phyloP scores from a whole-genome alignment of 2,113 vertebrate genomes.

The Nyctereutes procyonoides region DNA sequence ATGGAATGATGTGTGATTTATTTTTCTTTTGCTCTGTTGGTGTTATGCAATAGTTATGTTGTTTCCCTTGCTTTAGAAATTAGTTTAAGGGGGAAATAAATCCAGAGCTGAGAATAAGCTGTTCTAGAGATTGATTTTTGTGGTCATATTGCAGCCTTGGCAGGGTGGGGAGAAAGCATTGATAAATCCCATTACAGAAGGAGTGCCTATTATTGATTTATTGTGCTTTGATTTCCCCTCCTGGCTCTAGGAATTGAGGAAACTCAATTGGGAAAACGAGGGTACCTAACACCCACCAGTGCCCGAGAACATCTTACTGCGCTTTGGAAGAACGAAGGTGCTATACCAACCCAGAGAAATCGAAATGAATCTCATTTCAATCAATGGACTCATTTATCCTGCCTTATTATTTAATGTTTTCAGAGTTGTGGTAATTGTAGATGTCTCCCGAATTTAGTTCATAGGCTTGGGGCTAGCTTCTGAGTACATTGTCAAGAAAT shows the following conservation, averaged over 20 bases:
- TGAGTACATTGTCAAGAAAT: neutral
- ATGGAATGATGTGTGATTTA: neutral
- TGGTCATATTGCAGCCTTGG: neutral
- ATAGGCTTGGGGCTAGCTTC: neutral
- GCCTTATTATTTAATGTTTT: neutral
- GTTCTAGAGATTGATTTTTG: neutral
- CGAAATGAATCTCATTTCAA: neutral
- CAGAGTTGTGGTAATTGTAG: neutral
- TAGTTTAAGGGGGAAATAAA: neutral
- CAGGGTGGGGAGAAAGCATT: neutral
- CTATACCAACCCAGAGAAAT: neutral
- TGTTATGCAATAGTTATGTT: neutral
- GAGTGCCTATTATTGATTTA: neutral
- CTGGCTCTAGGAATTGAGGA: slow-evolving; percentile 84
- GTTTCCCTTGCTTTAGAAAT: neutral
- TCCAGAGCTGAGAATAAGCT: neutral
- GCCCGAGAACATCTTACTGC: slow-evolving; percentile 90
- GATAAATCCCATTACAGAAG: neutral
- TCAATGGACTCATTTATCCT: neutral
- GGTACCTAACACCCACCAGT: slow-evolving; percentile 93
- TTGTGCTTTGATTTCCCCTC: neutral
- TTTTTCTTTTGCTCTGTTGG: neutral
- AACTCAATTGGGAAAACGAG: slow-evolving; percentile 88
- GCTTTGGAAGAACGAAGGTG: slow-evolving; percentile 96
- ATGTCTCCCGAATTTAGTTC: neutral